Evolutionary conservation across 2,888 invertebrate genomes (phyloP).

Genomic region (Xanthia icteritia): DNA sequence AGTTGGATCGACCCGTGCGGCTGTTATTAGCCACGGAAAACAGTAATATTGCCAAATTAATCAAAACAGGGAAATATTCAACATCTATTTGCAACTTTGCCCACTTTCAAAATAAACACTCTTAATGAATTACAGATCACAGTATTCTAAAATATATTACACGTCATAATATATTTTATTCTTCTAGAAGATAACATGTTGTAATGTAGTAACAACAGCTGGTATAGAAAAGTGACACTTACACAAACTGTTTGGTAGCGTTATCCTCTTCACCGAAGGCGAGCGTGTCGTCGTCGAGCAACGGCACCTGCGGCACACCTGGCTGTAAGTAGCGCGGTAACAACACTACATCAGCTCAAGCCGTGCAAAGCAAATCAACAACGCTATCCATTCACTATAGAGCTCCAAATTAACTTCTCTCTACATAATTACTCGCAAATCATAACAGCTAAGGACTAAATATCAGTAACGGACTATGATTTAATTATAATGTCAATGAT

Average conservation of each 20-base stretch:
- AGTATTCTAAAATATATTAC: not conserved
- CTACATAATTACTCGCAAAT: slow-evolving; percentile 67
- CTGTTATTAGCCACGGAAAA: too few species aligned
- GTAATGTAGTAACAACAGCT: slow-evolving; percentile 10
- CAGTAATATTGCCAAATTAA: too few species aligned
- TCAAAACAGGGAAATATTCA: too few species aligned
- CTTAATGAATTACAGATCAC: not conserved
- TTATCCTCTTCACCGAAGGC: slow-evolving; percentile 96
- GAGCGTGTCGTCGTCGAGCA: slow-evolving; percentile 96
- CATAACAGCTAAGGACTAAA: slow-evolving; percentile 63
- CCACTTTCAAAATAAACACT: too few species aligned
- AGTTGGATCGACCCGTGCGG: too few species aligned
- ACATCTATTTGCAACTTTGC: too few species aligned
- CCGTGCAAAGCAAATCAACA: slow-evolving; percentile 84
- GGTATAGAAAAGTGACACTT: slow-evolving; percentile 68
- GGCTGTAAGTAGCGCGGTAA: slow-evolving; percentile 86
- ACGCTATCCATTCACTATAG: slow-evolving; percentile 38
- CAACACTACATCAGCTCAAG: slow-evolving; percentile 85
- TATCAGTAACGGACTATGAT: slow-evolving; percentile 39
- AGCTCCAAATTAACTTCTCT: slow-evolving; percentile 45
- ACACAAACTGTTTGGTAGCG: slow-evolving; percentile 86
- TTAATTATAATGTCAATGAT: slow-evolving; percentile 32
- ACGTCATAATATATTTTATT: slow-evolving; percentile 1
- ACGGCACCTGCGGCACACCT: slow-evolving; percentile 93
- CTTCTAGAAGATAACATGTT: not conserved